Conservation (phyloP, 2,797 vertebrate genomes). For the Leptoclinus maculatus region DNA sequence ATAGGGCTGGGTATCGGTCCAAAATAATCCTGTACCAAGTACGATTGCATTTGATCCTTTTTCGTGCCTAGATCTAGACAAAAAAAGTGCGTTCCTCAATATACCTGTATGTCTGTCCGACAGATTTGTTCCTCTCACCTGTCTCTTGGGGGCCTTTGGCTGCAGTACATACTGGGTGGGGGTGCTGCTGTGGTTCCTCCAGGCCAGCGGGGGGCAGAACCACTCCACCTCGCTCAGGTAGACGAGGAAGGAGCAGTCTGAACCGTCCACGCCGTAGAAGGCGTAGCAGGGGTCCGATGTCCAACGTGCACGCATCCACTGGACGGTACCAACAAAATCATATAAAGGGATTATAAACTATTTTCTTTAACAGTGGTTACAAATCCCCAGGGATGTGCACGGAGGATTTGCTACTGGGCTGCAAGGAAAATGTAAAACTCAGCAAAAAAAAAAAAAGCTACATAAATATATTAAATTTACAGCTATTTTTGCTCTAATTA, state of each 20-base stretch:
- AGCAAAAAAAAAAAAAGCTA: background rate
- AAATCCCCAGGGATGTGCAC: background rate
- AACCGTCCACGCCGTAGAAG: constrained; percentile 96
- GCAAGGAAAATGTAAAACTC: background rate
- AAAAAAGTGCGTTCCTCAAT: background rate
- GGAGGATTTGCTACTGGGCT: background rate
- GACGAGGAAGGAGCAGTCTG: constrained; percentile 96
- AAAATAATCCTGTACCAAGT: background rate
- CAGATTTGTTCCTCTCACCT: constrained; percentile 80
- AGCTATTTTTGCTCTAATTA: background rate
- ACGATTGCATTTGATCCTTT: background rate
- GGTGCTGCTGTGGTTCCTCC: constrained; percentile 89
- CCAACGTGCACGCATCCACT: constrained; percentile 98
- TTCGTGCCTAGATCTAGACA: no score
- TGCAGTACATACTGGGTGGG: constrained; percentile 74
- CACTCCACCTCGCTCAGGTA: constrained; percentile 98
- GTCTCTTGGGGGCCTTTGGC: constrained; percentile 78
- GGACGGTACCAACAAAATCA: background rate
- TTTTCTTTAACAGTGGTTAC: background rate
- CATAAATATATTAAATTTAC: background rate
- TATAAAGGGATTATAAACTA: background rate
- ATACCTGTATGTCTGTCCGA: background rate
- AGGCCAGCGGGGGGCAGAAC: constrained; percentile 93
- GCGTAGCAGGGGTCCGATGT: constrained; percentile 97
- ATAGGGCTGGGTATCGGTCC: background rate